Evolutionary conservation across 1,140 invertebrate species (phyloP), one percentile per base, ranked within the genome.

Genomic region (Drosophila sp.): DNA sequence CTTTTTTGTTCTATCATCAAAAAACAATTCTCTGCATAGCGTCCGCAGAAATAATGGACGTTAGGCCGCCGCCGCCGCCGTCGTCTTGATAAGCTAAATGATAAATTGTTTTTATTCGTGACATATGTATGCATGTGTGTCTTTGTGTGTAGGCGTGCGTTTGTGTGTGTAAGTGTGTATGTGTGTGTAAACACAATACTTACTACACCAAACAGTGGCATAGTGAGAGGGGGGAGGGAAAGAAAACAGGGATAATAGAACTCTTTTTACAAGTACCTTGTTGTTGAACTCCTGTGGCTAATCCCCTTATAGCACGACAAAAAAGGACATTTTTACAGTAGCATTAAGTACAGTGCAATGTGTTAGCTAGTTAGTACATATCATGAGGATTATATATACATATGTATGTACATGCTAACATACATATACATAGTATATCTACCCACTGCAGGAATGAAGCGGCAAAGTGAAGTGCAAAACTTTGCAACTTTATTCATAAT

Each of bases 71-170:
- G 77, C 79, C 25, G 44, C 40, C 40, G 40, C n/a, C 40, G 40
- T 11, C 40, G 64, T 76, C 73, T 87, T 87, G 85, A 87, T 87
- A 89, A 87, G 84, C 84, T 87, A 80, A 87, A 87, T 87, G 84
- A 87, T 89, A 87, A 87, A 87, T 87, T 87, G 84, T 87, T 87
- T 87, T 87, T 78, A 87, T 80, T 89, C 84, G 84, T 87, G 84
- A 87, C 84, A 87, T 87, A 84, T 87, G 84, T 74, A 67, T 72
- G 70, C 56, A 54, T 62, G 69, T 76, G 62, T 63, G 60, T 40
- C 50, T 57, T 17, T 66, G 38, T 58, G 32, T 32, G 33, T 6
- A 8, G 11, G 35, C 17, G 58, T 54, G 57, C 40, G 58, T 40
- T 38, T 72, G 70, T 63, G 40, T 55, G 38, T 29, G 30, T 32